Conservation (phyloP, 2,113 vertebrate species). For the Halichoeres trimaculatus region DNA sequence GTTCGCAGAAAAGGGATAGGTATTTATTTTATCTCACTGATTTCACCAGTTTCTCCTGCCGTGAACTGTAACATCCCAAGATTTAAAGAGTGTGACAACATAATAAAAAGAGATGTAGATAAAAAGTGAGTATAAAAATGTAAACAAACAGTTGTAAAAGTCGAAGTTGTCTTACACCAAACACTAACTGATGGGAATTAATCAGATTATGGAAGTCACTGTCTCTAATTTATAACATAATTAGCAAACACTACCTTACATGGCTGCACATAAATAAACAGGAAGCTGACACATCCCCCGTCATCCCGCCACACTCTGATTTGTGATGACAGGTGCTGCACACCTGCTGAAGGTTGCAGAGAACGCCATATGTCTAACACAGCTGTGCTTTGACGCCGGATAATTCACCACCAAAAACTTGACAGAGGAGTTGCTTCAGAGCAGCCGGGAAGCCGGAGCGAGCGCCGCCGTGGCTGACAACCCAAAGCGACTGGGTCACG, state of each 20-base stretch:
- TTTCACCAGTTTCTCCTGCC: too few relatives aligned
- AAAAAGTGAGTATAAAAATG: too few relatives aligned
- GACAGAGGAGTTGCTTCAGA: not conserved
- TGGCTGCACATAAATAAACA: slow-evolving; percentile 7
- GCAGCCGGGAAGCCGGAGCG: not conserved
- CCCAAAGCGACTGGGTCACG: not conserved
- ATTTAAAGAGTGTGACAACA: too few relatives aligned
- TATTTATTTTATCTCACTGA: too few relatives aligned
- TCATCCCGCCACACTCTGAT: slow-evolving; percentile 4
- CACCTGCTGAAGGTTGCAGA: slow-evolving; percentile 23
- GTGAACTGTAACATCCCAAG: too few relatives aligned
- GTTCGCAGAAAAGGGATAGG: too few relatives aligned
- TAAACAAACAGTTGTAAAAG: not conserved
- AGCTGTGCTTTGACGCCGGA: slow-evolving; percentile 8
- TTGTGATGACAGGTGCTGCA: slow-evolving; percentile 29
- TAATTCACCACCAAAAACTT: slow-evolving; percentile 16
- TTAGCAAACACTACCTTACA: not conserved
- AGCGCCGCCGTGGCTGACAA: not conserved
- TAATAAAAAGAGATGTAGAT: too few relatives aligned
- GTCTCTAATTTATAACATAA: slow-evolving; percentile 13
- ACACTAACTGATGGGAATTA: not conserved
- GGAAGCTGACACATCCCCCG: not conserved
- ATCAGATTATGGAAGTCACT: not conserved
- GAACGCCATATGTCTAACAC: slow-evolving; percentile 13
- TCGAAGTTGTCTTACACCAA: not conserved